These are phyloP conservation scores for Sisor rabdophorus DNA, from an alignment of 2,113 vertebrate species.

Conservation along the genomic window DNA sequence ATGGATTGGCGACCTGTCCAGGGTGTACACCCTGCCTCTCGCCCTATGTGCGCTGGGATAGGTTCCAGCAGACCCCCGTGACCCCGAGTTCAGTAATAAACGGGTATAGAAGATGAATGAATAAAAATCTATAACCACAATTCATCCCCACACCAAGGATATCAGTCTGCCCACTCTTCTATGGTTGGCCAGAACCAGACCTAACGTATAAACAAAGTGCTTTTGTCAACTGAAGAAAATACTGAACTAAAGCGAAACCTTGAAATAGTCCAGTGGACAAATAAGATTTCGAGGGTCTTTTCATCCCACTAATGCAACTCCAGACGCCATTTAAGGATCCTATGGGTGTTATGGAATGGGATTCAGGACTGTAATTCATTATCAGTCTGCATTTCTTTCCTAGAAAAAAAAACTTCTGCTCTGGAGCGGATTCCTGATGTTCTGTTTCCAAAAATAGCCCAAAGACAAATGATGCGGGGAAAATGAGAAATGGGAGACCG, in stretches of 20 bases:
- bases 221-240: not conserved
- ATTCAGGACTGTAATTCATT: constrained; percentile 35
- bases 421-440: constrained; percentile 27
- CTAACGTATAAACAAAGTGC: not conserved
- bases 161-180: too few relatives aligned
- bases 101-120: too few relatives aligned
- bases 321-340: constrained; percentile 39
- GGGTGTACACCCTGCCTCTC: too few relatives aligned
- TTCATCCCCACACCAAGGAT: too few relatives aligned
- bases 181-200: too few relatives aligned
- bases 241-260: not conserved
- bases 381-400: constrained; percentile 43
- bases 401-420: constrained; percentile 29
- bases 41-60: too few relatives aligned
- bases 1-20: too few relatives aligned
- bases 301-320: constrained; percentile 19
- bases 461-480: constrained; percentile 35
- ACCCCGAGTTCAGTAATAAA: too few relatives aligned
- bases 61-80: too few relatives aligned
- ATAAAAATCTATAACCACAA: too few relatives aligned
- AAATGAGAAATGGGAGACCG: constrained; percentile 8
- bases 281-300: not conserved
- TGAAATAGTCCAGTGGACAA: constrained; percentile 35
- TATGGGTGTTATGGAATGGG: constrained; percentile 35
- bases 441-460: constrained; percentile 47